Evolutionary conservation across 1,140 invertebrate species (phyloP).

Genomic region (Lasaia peninsularis): DNA sequence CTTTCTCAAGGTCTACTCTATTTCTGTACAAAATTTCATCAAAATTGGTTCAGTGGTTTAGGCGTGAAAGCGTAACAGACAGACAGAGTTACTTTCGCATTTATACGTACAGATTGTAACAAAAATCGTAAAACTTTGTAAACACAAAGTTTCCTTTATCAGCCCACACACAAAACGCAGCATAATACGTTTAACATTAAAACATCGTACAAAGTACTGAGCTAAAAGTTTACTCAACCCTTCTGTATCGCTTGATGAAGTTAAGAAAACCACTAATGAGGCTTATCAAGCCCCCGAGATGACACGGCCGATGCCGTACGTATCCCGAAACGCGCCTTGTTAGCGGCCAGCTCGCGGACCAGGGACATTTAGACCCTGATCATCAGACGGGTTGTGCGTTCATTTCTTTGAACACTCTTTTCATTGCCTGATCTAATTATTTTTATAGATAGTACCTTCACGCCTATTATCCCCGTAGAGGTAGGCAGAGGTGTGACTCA

Average conservation of each 20-base stretch:
- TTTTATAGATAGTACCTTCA: too few relatives aligned
- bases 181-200: not conserved
- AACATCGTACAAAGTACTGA: not conserved
- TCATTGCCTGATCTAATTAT: slow-evolving; percentile 8
- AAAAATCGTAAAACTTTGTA: too few relatives aligned
- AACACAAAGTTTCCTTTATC: too few relatives aligned
- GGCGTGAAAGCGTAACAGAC: too few relatives aligned
- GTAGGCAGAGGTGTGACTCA: too few relatives aligned
- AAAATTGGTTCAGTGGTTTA: too few relatives aligned
- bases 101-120: too few relatives aligned
- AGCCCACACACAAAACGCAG: not conserved
- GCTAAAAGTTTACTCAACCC: slow-evolving; percentile 9
- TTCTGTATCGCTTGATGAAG: slow-evolving; percentile 52
- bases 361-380: slow-evolving; percentile 22
- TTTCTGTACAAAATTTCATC: too few relatives aligned
- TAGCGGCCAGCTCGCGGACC: slow-evolving; percentile 29
- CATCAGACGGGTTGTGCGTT: slow-evolving; percentile 19
- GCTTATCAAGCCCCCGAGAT: slow-evolving; percentile 47
- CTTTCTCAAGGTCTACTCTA: too few relatives aligned
- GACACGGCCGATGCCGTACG: slow-evolving; percentile 49
- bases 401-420: slow-evolving; percentile 13
- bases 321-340: slow-evolving; percentile 40
- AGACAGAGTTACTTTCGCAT: too few relatives aligned
- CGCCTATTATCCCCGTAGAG: too few relatives aligned
- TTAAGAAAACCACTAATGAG: slow-evolving; percentile 58